Evolutionary conservation across 2,888 invertebrate species (phyloP), one percentile per base, ranked within the genome.

Genomic region (Toxonevra muliebris): DNA sequence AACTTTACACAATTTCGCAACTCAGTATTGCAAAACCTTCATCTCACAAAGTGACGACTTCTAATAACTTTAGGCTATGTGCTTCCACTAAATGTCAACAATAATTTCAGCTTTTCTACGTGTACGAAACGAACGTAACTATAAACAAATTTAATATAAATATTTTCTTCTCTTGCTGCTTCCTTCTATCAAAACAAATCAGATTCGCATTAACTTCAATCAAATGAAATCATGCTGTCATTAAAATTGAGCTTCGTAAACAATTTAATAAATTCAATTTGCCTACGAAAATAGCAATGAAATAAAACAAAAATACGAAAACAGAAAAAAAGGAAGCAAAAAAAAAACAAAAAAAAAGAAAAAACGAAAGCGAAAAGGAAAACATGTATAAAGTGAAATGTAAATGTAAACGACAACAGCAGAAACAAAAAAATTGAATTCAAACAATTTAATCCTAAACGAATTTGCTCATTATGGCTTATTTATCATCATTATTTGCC

Each of bases 261-360:
- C 60, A 60, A 60, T 60, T 60, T 60, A 60, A 60, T 60, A 60
- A 60, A 60, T 60, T 60, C 60, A 60, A 45, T 60, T 60, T 60
- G 58, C 48, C 60, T 60, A 60, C 13, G 48, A 48, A 58, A 58
- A 53, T 19, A 12, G 13, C 13, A n/a, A 48, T 48, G 48, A n/a
- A 48, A 48, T 48, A 48, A 43, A n/a, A 48, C 12, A 48, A 15
- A 48, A 15, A 48, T 3, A 48, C 2, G 4, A 48, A 48, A 48
- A n/a, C 48, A 48, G 8, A 12, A n/a, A 12, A 30, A 30, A 30
- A 30, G 2, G 7, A 30, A 30, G 2, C 48, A 48, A 48, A 12
- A 48, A 48, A 2, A 48, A 48, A 48, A n/a, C 48, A 48, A 15
- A 12, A n/a, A 12, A 30, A 30, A 30, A 30, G 2, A 30, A 30